Percentiles rank a stretch among this genome's conserved stretches.
These are phyloP conservation scores for Chironomus tentans DNA, from an alignment of 2,888 invertebrate species.

Conservation along the genomic window DNA sequence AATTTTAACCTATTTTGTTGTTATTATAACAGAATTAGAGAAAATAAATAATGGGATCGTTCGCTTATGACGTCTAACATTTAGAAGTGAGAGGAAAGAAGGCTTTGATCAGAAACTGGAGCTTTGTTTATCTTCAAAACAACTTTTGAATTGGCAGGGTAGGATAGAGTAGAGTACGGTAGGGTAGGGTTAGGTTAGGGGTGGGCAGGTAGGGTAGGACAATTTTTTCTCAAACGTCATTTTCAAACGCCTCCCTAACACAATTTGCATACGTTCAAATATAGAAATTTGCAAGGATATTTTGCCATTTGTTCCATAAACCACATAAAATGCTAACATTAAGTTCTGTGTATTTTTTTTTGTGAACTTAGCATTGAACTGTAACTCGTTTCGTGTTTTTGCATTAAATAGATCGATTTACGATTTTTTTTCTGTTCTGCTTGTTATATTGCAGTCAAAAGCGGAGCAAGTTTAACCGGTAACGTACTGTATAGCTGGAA, in stretches of 20 bases:
- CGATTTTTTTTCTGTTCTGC: not conserved
- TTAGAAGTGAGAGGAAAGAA: too few relatives aligned
- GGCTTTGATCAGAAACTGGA: too few relatives aligned
- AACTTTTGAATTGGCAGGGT: too few relatives aligned
- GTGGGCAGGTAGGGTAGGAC: too few relatives aligned
- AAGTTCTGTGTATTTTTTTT: not conserved
- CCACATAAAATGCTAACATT: not conserved
- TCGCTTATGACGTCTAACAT: too few relatives aligned
- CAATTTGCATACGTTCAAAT: not conserved
- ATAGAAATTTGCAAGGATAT: not conserved
- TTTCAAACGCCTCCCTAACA: too few relatives aligned
- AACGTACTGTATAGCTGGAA: not conserved
- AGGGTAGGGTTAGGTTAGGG: too few relatives aligned
- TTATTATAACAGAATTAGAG: not conserved
- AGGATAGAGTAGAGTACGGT: too few relatives aligned
- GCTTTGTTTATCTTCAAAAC: too few relatives aligned
- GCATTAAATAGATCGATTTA: not conserved
- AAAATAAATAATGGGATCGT: not conserved
- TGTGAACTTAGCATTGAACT: not conserved
- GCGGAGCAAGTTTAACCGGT: not conserved
- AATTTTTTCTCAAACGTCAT: too few relatives aligned
- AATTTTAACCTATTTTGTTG: not conserved
- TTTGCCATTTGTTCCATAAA: not conserved
- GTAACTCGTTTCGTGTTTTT: not conserved
- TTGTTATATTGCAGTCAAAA: not conserved